Base-by-base conservation (phyloP, 2,113 vertebrate species). In the Dromaius novaehollandiae region DNA sequence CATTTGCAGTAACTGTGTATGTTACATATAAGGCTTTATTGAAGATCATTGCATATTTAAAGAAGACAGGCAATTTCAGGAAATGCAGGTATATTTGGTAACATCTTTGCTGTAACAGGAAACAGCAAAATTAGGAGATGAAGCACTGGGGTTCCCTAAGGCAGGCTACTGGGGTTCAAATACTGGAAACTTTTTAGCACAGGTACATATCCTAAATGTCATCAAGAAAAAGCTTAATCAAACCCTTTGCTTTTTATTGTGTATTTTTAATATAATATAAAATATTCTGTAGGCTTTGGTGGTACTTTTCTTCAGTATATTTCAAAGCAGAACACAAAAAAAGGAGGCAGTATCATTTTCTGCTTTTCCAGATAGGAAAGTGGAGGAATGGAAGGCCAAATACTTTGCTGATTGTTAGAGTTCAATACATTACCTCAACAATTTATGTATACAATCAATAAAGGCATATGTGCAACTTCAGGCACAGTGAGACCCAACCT, bases 271-370 rank as follows among this genome's bases (percentile, higher is more conserved):
- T 65, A 40, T 16, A 40, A 58, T 0, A 0, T 28, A 61, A 61
- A 7, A 22, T 75, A 40, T 7, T 79, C 12, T 58, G 1, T 12
- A 82, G 79, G 5, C 7, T 68, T 93, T 66, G 46, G 10, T 51
- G 19, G 48, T 5, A 44, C 15, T 56, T 88, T 89, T 56, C 18
- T 89, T 16, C 15, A 25, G 5, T 7, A 75, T 11, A 28, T 70
- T 91, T 93, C 26, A 82, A 85, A 82, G 26, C 32, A 77, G 13
- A 38, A 40, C 10, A 28, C 10, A 51, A 38, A 82, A 83, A 79
- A 58, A 46, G 1, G 2, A 81, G 7, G 5, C 1, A 70, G 6
- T 19, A 51, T 64, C 0, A 22, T 73, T 51, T 75, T 79, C 50
- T 82, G 64, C 8, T 38, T 74, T 88, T 86, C 61, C 48, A 42